A percentile compares a stretch with the other conserved stretches of the same genome.
These are phyloP conservation scores for Drosophila insularis DNA, from an alignment of 1,140 invertebrate genomes.

Conservation along the genomic window DNA sequence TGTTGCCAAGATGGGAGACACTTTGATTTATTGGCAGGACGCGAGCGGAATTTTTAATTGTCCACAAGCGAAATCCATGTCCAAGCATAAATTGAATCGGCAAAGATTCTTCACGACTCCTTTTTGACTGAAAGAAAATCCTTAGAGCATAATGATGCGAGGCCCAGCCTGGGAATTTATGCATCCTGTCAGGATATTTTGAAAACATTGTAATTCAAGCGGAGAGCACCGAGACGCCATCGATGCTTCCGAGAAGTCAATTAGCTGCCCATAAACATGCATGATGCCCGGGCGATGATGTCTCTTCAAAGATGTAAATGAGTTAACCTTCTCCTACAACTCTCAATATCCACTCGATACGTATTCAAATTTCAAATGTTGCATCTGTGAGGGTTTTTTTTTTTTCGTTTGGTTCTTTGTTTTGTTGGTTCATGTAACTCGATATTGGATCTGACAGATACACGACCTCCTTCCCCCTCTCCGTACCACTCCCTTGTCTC, in stretches of 20 bases:
- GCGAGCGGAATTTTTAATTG: slow-evolving; percentile 76
- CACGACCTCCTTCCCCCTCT: slow-evolving; percentile 40
- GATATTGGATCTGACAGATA: slow-evolving; percentile 79
- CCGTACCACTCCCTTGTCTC: not conserved
- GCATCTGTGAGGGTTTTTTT: slow-evolving; percentile 56
- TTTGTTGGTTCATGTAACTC: slow-evolving; percentile 44
- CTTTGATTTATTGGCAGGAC: slow-evolving; percentile 78
- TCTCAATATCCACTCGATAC: slow-evolving; percentile 62
- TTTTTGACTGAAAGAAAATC: slow-evolving; percentile 4
- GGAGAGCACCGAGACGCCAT: slow-evolving; percentile 15
- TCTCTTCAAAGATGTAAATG: slow-evolving; percentile 38
- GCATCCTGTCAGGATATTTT: slow-evolving; percentile 76
- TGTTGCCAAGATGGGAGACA: slow-evolving; percentile 56
- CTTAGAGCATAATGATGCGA: not conserved
- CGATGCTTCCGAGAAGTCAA: slow-evolving; percentile 72
- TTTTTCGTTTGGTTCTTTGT: not conserved
- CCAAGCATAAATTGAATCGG: slow-evolving; percentile 60
- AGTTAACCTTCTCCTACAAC: slow-evolving; percentile 33
- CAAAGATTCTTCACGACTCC: slow-evolving; percentile 42
- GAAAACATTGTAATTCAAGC: slow-evolving; percentile 80
- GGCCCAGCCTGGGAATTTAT: slow-evolving; percentile 55
- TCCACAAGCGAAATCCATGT: slow-evolving; percentile 35
- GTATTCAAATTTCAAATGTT: slow-evolving; percentile 78
- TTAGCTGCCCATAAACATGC: slow-evolving; percentile 71
- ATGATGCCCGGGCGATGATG: slow-evolving; percentile 33